Conservation (phyloP, 2,888 invertebrate species). For the Protophormia terraenovae region DNA sequence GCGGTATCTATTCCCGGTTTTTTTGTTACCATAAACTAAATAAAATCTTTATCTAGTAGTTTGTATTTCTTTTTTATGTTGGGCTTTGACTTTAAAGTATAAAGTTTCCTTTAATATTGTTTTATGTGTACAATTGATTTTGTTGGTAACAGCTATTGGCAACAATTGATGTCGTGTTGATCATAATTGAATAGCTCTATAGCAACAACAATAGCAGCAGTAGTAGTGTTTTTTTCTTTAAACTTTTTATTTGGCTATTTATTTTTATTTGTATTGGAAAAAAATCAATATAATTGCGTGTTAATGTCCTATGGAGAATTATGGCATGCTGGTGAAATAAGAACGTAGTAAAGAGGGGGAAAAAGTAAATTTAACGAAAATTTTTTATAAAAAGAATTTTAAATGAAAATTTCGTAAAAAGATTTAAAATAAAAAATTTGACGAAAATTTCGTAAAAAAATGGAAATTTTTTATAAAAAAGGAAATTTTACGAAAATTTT, state of each 20-base stretch:
- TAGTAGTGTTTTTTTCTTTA: constrained; percentile 12
- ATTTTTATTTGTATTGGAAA: background rate
- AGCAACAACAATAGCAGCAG: constrained; percentile 36
- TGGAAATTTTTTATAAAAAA: no score
- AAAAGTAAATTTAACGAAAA: no score
- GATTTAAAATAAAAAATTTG: no score
- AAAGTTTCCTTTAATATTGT: constrained; percentile 39
- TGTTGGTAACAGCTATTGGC: constrained; percentile 61
- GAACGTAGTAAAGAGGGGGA: constrained; percentile 1
- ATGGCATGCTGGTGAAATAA: constrained; percentile 9
- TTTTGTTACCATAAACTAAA: constrained; percentile 7
- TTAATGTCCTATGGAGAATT: constrained; percentile 62
- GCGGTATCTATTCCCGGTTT: background rate
- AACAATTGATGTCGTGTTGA: constrained; percentile 65
- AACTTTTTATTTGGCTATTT: constrained; percentile 23
- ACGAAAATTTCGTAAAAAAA: no score
- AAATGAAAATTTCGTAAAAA: background rate
- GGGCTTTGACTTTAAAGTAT: constrained; percentile 23
- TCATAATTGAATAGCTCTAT: constrained; percentile 52
- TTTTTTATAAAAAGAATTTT: no score
- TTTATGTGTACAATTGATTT: constrained; percentile 50
- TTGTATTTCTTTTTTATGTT: no score
- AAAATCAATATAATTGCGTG: constrained; percentile 59
- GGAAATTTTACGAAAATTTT: no score
- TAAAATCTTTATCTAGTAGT: constrained; percentile 11